phyloP scores from a whole-genome alignment of 2,113 vertebrate genomes.

The Tachuris rubrigastra region DNA sequence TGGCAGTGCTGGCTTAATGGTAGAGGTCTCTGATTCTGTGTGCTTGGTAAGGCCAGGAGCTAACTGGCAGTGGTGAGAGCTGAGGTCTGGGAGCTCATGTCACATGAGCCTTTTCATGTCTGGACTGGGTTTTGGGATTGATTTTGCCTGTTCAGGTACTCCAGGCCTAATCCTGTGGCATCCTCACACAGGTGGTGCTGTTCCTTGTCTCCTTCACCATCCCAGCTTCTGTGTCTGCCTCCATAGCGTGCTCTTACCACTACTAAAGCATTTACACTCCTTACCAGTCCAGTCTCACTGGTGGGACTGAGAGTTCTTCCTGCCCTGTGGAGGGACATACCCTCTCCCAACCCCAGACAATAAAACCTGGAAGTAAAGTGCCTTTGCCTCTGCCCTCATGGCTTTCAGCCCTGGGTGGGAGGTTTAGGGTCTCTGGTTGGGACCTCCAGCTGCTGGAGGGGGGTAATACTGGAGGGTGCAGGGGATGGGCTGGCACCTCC shows the following conservation, averaged over 20 bases:
- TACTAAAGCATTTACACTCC: neutral
- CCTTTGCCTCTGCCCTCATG: neutral
- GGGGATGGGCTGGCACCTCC: fast-evolving
- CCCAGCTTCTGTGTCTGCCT: neutral
- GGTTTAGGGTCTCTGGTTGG: neutral
- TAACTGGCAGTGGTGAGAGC: neutral
- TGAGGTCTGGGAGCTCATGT: neutral
- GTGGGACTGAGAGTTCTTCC: neutral
- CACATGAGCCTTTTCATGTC: fast-evolving
- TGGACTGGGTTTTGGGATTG: neutral
- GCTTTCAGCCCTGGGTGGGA: neutral
- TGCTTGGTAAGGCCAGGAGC: neutral
- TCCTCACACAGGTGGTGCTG: neutral
- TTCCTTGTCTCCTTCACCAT: neutral
- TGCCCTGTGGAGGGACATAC: fast-evolving
- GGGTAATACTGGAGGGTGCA: neutral
- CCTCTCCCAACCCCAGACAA: neutral
- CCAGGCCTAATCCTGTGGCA: neutral
- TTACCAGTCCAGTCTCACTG: neutral
- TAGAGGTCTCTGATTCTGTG: neutral
- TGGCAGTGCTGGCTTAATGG: neutral
- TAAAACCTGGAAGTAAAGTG: slow-evolving; percentile 20
- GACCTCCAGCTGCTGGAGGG: fast-evolving
- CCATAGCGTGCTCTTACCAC: fast-evolving
- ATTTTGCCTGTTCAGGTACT: neutral